phyloP scores from a whole-genome alignment of 2,888 invertebrate genomes.

The Cremastinae sp. region DNA sequence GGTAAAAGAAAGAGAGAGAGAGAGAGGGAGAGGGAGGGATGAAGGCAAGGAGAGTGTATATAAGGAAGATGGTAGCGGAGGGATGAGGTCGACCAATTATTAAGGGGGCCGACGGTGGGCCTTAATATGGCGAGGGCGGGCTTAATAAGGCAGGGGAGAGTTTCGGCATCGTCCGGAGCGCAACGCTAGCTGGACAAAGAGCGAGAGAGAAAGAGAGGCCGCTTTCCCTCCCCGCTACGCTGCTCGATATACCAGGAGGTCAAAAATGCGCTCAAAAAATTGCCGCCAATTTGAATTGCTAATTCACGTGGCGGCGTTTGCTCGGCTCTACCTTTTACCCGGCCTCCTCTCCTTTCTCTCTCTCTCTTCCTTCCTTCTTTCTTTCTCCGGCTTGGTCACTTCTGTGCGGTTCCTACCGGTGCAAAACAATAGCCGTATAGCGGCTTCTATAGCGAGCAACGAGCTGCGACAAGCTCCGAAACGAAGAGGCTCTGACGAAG shows the following conservation, averaged over 20 bases:
- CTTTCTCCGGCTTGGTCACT: slow-evolving; percentile 55
- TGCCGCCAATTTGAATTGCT: slow-evolving; percentile 81
- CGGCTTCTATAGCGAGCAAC: slow-evolving; percentile 74
- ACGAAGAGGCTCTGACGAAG: slow-evolving; percentile 78
- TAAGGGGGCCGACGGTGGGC: slow-evolving; percentile 63
- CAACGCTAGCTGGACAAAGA: slow-evolving; percentile 59
- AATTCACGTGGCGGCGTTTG: slow-evolving; percentile 74
- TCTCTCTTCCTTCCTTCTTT: slow-evolving; percentile 31
- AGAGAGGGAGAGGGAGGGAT: slow-evolving; percentile 26
- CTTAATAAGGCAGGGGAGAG: slow-evolving; percentile 78
- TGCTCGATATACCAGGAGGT: slow-evolving; percentile 79
- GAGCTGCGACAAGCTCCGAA: slow-evolving; percentile 63
- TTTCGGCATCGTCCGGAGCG: slow-evolving; percentile 72
- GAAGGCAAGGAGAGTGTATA: no score
- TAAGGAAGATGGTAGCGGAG: slow-evolving; percentile 30
- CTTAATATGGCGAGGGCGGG: slow-evolving; percentile 80
- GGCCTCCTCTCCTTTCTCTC: slow-evolving; percentile 34
- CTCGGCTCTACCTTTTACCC: slow-evolving; percentile 60
- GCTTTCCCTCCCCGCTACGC: slow-evolving; percentile 14
- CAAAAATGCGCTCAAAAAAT: slow-evolving; percentile 81
- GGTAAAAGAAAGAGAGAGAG: slow-evolving; percentile 17
- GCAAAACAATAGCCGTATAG: slow-evolving; percentile 79
- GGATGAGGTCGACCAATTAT: slow-evolving; percentile 65
- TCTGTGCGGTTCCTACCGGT: slow-evolving; percentile 69
- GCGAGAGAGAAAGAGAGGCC: slow-evolving; percentile 37